Evolutionary conservation across 2,888 invertebrate genomes (phyloP), one percentile per base, ranked within the genome.

Genomic region (Ennomos quercinarius): DNA sequence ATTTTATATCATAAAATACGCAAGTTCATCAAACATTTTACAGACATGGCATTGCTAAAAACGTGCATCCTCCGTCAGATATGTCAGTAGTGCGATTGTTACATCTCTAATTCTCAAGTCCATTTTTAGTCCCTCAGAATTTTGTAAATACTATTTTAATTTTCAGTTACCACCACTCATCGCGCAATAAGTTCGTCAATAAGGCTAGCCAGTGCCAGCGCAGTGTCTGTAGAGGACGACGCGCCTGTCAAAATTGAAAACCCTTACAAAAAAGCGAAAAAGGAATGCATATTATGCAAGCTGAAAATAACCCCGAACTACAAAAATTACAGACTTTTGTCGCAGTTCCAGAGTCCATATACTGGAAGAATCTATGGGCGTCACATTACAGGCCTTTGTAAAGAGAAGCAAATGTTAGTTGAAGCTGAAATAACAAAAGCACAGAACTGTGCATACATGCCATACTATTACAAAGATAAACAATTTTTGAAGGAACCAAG

Each of bases 291-390:
- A 69, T 87, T 99, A 9, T 99, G 99, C 83, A 95, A 95, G 86
- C 83, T 96, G 61, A 94, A 96, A 37, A 95, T 99, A n/a, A 93
- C 93, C 0, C 96, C 98, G 0, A 94, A 98, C 83, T 99, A 97
- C 79, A 99, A 99, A 87, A 99, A 99, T 87, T 95, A 96, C 0
- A 95, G 97, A 71, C 86, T 99, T 4, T 87, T 99, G 6, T 98
- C 98, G 0, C 99, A 99, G 83, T 99, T 99, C 86, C 97, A 99
- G 78, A 99, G 99, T 37, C 96, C 98, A 0, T 98, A 97, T 80
- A 99, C 99, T 0, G 99, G 99, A 0, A 94, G 96, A 67, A 95
- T 99, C 63, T 99, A 99, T 81, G 98, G 97, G 0, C 94, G 96
- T 54, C 97, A 99, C 75, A 97, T 99, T 42, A 99, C 99, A 5